A percentile compares a stretch with the other conserved stretches of the same genome.
phyloP scores from a whole-genome alignment of 2,797 vertebrate species.

The Bradypodion pumilum region DNA sequence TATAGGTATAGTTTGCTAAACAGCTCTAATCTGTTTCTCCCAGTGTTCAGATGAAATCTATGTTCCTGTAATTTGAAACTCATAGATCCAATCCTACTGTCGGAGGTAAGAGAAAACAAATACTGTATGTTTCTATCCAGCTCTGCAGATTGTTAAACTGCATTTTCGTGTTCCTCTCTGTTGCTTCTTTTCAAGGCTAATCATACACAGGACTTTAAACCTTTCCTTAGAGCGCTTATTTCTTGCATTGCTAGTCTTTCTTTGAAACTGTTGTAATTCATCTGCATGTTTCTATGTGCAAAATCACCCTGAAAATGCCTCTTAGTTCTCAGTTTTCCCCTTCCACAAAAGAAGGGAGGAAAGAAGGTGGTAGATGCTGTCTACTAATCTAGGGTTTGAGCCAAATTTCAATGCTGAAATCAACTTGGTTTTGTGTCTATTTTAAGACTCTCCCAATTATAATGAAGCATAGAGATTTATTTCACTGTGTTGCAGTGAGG shows the following conservation, averaged over 20 bases:
- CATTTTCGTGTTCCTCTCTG: background rate
- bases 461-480: constrained; percentile 18
- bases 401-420: constrained; percentile 38
- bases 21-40: background rate
- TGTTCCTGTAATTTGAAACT: background rate
- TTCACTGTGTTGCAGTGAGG: constrained; percentile 28
- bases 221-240: background rate
- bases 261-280: background rate
- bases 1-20: no score
- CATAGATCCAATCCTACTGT: background rate
- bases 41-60: background rate
- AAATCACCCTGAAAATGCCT: background rate
- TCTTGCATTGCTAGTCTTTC: no score
- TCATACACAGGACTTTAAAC: background rate
- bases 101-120: background rate
- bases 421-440: constrained; percentile 36
- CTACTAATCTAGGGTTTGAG: constrained; percentile 1
- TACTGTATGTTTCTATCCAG: background rate
- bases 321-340: background rate
- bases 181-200: background rate
- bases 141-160: no score
- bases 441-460: constrained; percentile 14
- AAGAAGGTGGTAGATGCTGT: constrained; percentile 28
- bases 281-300: background rate
- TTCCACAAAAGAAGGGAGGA: background rate